Conservation (phyloP, 2,113 vertebrate species). For the Peromyscus maniculatus region DNA sequence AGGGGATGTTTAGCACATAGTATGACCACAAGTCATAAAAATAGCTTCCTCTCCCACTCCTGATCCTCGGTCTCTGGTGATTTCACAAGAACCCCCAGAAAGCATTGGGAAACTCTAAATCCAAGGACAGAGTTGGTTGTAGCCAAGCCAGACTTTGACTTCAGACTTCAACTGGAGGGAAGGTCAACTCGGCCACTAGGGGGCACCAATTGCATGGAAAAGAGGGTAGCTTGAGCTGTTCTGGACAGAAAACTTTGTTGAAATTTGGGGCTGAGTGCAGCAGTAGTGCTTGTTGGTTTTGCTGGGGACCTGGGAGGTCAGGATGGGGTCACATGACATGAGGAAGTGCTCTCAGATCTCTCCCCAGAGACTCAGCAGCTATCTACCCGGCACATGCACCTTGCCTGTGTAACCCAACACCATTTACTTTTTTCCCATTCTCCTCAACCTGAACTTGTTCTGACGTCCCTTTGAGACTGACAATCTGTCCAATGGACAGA, state of each 20-base stretch:
- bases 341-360: neutral
- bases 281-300: neutral
- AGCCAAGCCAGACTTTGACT: neutral
- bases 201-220: slow-evolving; percentile 68
- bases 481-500: neutral
- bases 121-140: rapidly evolving
- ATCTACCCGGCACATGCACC: no score
- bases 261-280: neutral
- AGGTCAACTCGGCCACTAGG: slow-evolving; percentile 55
- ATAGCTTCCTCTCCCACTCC: neutral
- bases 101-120: neutral
- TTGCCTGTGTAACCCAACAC: no score
- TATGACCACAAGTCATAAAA: neutral
- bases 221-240: neutral
- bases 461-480: neutral
- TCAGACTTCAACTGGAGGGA: neutral
- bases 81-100: neutral
- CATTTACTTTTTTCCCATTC: neutral
- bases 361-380: neutral
- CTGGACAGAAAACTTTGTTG: neutral
- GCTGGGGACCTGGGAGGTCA: neutral
- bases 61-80: neutral
- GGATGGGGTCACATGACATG: neutral
- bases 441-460: neutral
- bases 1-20: neutral